phyloP scores from a whole-genome alignment of 2,113 vertebrate species.

The Eleginops maclovinus region DNA sequence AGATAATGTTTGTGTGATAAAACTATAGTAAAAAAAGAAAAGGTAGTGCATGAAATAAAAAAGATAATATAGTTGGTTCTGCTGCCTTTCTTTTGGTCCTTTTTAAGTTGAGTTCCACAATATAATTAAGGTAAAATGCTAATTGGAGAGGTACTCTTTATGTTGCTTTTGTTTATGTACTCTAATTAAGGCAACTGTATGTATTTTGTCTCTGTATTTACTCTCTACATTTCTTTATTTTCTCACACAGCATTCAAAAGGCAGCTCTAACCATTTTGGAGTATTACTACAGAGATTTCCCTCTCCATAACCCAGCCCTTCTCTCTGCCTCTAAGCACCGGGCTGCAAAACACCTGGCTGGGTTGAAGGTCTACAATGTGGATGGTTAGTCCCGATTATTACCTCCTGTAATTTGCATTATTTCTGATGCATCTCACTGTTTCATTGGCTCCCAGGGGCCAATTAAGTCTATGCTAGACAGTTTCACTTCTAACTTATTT shows the following conservation, averaged over 20 bases:
- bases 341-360: constrained; percentile 92
- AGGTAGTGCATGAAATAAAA: too few relatives aligned
- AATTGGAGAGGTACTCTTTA: too few relatives aligned
- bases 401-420: not conserved
- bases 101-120: too few relatives aligned
- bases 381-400: constrained; percentile 86
- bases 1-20: not conserved
- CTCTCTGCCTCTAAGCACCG: constrained; percentile 91
- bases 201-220: constrained; percentile 3
- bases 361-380: constrained; percentile 94
- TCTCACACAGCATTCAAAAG: constrained; percentile 88
- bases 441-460: not conserved
- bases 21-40: too few relatives aligned
- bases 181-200: not conserved
- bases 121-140: not conserved
- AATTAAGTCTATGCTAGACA: not conserved
- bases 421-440: not conserved
- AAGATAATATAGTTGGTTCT: too few relatives aligned
- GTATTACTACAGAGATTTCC: constrained; percentile 96
- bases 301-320: constrained; percentile 91
- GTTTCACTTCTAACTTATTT: not conserved
- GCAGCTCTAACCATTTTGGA: constrained; percentile 94
- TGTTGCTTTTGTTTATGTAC: not conserved
- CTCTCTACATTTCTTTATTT: constrained; percentile 28
- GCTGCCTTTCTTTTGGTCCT: too few relatives aligned